A percentile compares a stretch with the other conserved stretches of the same genome.
Conservation (phyloP, 2,797 vertebrate species). For the Gastrophryne carolinensis region DNA sequence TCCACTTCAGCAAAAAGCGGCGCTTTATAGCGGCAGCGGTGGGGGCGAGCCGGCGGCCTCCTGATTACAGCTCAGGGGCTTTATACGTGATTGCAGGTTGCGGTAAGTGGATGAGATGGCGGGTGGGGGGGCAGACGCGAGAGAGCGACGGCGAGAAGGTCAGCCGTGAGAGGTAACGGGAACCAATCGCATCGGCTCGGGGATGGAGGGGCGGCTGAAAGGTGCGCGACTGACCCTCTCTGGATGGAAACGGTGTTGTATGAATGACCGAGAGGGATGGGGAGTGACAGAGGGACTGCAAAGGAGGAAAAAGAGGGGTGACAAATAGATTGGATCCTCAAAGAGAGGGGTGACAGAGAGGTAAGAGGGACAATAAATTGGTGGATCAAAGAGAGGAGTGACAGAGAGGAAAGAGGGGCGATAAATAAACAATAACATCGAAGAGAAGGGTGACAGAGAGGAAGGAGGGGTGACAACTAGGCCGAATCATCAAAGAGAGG, state of each 20-base stretch:
- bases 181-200: not conserved
- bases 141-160: not conserved
- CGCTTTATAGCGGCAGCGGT: not conserved
- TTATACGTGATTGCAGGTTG: conserved; percentile 19
- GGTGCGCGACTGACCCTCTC: too few species aligned
- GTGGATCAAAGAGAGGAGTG: too few species aligned
- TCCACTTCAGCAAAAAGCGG: conserved; percentile 9
- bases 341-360: not conserved
- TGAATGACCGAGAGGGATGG: not conserved
- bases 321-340: not conserved
- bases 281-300: too few species aligned
- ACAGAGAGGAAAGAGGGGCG: too few species aligned
- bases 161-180: not conserved
- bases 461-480: too few species aligned
- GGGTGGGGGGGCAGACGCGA: not conserved
- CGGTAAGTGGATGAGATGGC: conserved; percentile 11
- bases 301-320: not conserved
- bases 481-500: too few species aligned
- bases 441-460: too few species aligned
- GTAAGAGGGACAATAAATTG: too few species aligned
- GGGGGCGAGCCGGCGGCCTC: too few species aligned
- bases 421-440: too few species aligned
- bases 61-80: conserved; percentile 22
- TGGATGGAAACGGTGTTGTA: not conserved
- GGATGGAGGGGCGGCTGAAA: too few species aligned